A percentile compares a stretch with the other conserved stretches of the same genome.
Conservation (phyloP, 2,113 vertebrate genomes). For the Ellobius talpinus region DNA sequence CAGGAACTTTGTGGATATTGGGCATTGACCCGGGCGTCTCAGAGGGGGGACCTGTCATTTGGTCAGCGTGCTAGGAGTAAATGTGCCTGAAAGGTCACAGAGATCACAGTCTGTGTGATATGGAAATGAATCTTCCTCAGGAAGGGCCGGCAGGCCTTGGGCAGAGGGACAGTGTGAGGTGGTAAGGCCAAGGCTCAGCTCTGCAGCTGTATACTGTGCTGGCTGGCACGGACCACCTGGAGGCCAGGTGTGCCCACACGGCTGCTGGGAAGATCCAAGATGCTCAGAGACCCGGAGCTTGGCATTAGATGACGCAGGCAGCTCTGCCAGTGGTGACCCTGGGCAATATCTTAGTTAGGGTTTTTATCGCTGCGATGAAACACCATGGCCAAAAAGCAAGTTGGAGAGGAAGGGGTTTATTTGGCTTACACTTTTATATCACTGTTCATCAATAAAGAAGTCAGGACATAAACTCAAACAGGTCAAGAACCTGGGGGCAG, state of each 20-base stretch:
- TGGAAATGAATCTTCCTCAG: slow-evolving; percentile 85
- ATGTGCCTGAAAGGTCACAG: slow-evolving; percentile 89
- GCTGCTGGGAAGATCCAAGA: neutral
- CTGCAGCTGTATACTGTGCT: slow-evolving; percentile 70
- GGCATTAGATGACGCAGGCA: neutral
- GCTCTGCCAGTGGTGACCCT: neutral
- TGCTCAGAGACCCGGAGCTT: neutral
- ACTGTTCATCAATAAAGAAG: neutral
- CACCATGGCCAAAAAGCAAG: neutral
- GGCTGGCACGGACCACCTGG: neutral
- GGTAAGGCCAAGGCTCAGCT: slow-evolving; percentile 77
- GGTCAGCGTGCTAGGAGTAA: slow-evolving; percentile 85
- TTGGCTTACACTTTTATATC: neutral
- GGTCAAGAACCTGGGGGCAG: neutral
- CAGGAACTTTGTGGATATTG: slow-evolving; percentile 79
- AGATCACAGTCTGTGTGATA: slow-evolving; percentile 86
- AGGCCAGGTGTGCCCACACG: neutral
- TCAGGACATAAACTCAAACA: neutral
- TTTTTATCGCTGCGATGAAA: neutral
- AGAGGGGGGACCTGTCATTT: slow-evolving; percentile 85
- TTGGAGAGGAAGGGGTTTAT: neutral
- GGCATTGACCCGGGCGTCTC: slow-evolving; percentile 81
- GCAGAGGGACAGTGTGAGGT: slow-evolving; percentile 74
- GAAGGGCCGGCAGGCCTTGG: slow-evolving; percentile 85
- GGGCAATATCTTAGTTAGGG: too few species aligned